Conservation (phyloP, 2,797 vertebrate genomes). For the Eulemur mongoz region DNA sequence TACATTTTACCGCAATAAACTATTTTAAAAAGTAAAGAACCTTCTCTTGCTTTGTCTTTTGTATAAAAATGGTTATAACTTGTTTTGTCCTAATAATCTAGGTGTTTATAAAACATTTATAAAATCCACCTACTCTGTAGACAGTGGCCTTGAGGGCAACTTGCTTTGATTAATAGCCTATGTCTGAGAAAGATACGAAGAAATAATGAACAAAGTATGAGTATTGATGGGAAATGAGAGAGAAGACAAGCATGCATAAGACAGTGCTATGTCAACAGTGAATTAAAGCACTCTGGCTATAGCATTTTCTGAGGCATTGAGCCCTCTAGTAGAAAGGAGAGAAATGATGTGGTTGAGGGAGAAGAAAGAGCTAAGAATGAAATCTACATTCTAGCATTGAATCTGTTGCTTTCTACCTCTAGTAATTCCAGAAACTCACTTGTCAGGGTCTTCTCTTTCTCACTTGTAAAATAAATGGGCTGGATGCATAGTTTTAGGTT, state of each 20-base stretch:
- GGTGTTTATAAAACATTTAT: neutral
- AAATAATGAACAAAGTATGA: neutral
- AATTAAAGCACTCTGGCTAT: neutral
- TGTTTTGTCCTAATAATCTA: neutral
- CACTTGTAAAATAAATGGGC: neutral
- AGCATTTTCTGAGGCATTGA: neutral
- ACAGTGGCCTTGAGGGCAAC: neutral
- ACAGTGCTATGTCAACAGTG: neutral
- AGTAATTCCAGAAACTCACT: neutral
- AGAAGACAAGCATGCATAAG: neutral
- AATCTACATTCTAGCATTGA: neutral
- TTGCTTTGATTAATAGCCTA: neutral
- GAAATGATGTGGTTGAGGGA: neutral
- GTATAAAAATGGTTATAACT: neutral
- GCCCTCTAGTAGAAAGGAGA: neutral
- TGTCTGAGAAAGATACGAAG: neutral
- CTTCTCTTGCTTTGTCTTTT: neutral
- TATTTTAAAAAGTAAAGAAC: neutral
- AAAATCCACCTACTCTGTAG: neutral
- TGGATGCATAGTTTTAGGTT: neutral
- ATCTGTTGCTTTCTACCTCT: neutral
- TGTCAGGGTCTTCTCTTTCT: neutral
- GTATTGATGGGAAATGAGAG: neutral
- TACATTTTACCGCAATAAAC: neutral
- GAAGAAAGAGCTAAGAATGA: neutral